Conservation (phyloP, 2,797 vertebrate species). For the Antennarius maculatus region DNA sequence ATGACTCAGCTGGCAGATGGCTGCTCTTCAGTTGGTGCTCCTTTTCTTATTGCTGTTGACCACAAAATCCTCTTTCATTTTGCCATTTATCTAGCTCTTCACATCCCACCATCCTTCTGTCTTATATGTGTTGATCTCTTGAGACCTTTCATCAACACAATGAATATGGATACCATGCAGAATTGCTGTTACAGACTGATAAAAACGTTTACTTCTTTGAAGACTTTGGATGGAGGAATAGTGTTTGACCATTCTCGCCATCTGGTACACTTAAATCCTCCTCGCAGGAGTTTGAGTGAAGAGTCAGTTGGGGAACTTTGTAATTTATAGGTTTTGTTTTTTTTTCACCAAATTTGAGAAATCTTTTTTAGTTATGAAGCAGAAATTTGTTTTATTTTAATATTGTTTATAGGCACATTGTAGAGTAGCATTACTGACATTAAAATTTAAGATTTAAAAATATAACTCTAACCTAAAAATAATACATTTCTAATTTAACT, state of each 20-base stretch:
- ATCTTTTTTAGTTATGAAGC: too few species aligned
- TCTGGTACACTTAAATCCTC: conserved; percentile 8
- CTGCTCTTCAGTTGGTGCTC: conserved; percentile 39
- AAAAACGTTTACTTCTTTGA: conserved; percentile 11
- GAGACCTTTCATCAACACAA: too few species aligned
- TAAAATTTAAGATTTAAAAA: not conserved
- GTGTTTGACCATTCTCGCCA: not conserved
- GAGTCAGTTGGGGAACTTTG: not conserved
- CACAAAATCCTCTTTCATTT: conserved; percentile 54
- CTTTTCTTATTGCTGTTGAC: conserved; percentile 43
- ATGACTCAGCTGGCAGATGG: conserved; percentile 59
- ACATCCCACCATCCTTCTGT: too few species aligned
- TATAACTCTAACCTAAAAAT: not conserved
- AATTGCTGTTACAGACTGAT: conserved; percentile 21
- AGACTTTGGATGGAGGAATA: conserved; percentile 11
- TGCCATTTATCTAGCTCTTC: conserved; percentile 11
- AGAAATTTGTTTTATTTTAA: too few species aligned
- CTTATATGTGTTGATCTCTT: too few species aligned
- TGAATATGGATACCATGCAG: conserved; percentile 11
- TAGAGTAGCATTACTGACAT: too few species aligned
- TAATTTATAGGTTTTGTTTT: not conserved
- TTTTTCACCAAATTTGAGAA: too few species aligned
- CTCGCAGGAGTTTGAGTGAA: not conserved
- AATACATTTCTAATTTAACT: not conserved
- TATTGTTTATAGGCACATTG: not conserved